A percentile compares a stretch with the other conserved stretches of the same genome.
These are phyloP conservation scores for Anas acuta DNA, from an alignment of 2,797 vertebrate genomes.

Conservation along the genomic window DNA sequence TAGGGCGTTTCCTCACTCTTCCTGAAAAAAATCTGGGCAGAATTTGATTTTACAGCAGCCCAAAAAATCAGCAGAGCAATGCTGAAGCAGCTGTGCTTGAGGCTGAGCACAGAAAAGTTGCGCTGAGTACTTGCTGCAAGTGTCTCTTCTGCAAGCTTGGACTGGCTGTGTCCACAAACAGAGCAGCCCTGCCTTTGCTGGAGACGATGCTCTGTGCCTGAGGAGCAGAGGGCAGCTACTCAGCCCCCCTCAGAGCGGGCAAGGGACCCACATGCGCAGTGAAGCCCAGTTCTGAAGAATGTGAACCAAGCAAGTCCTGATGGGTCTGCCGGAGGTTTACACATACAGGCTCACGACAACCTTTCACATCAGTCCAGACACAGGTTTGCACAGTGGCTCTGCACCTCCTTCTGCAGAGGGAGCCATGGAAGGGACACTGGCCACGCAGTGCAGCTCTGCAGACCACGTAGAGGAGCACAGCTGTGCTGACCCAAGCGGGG, in stretches of 20 bases:
- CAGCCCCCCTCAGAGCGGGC: rapidly evolving
- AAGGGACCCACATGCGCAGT: background rate
- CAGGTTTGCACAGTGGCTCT: background rate
- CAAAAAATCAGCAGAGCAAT: background rate
- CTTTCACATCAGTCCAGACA: rapidly evolving
- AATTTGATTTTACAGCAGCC: background rate
- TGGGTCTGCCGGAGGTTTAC: background rate
- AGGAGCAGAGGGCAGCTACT: background rate
- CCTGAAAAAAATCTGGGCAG: background rate
- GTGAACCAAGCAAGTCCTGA: background rate
- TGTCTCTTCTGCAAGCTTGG: background rate
- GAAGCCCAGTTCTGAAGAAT: background rate
- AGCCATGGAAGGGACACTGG: rapidly evolving
- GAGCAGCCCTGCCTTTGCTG: background rate
- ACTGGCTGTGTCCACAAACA: rapidly evolving
- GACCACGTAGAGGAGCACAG: rapidly evolving
- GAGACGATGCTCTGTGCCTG: rapidly evolving
- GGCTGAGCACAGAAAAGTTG: background rate
- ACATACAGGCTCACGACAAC: rapidly evolving
- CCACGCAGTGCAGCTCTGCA: background rate
- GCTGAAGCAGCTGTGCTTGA: background rate
- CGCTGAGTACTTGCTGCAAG: background rate
- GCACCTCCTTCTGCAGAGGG: too few relatives aligned
- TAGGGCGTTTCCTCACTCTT: background rate
- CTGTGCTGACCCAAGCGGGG: rapidly evolving